phyloP scores from a whole-genome alignment of 2,113 vertebrate species.

The Vidua macroura region DNA sequence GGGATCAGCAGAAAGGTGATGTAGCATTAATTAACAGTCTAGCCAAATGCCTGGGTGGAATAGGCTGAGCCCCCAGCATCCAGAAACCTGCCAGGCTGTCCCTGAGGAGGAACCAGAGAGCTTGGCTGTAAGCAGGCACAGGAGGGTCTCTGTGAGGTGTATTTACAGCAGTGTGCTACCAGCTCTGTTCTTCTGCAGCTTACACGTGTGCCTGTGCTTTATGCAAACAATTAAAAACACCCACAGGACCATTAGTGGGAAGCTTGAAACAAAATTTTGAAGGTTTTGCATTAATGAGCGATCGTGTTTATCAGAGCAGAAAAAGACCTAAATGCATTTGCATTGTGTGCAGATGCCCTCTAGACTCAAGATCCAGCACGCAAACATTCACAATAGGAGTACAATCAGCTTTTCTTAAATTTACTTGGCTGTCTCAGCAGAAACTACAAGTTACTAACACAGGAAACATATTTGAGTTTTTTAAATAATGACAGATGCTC shows the following conservation, averaged over 20 bases:
- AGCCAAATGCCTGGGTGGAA: neutral
- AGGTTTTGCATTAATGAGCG: neutral
- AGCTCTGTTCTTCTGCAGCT: neutral
- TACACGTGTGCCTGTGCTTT: neutral
- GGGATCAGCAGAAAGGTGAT: neutral
- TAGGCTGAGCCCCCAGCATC: neutral
- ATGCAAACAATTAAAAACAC: neutral
- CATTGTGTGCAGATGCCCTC: neutral
- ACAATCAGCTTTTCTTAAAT: neutral
- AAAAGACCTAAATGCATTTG: neutral
- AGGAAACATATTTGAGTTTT: neutral
- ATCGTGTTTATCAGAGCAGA: neutral
- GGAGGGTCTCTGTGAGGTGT: neutral
- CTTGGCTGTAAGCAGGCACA: neutral
- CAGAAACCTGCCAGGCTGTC: neutral
- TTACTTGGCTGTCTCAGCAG: neutral
- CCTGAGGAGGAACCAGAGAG: neutral
- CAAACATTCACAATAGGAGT: neutral
- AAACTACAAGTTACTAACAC: neutral
- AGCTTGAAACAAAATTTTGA: neutral
- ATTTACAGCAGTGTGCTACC: neutral
- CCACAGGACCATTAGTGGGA: neutral
- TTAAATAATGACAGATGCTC: neutral
- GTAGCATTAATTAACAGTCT: conserved; percentile 39
- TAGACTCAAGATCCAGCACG: neutral